Base-by-base conservation (phyloP, 2,888 invertebrate genomes). In the Drosophila acutilabella region DNA sequence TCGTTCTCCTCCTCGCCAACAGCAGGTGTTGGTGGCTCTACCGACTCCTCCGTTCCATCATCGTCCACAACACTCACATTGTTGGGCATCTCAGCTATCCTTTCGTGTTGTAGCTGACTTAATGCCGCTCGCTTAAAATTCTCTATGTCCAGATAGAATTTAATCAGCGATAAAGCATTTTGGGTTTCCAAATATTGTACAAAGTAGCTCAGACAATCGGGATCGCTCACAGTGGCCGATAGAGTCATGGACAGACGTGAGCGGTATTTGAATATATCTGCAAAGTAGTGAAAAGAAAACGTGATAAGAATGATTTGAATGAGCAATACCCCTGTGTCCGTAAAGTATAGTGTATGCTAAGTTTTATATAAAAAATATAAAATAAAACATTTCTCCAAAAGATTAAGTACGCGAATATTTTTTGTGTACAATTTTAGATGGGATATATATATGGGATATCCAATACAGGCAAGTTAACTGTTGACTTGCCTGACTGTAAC, bases 101-200 rank as follows among this genome's bases (percentile, higher is more conserved):
- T 71, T 14, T 82, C 81, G 4, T 80, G 76, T 50, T 91, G 88
- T n/a, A 81, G 58, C 54, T 90, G 86, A 16, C 72, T 69, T 18
- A 87, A 10, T 2, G 91, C 91, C 7, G 93, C 93, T 4, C 91
- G 90, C 87, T 94, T 94, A 83, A 96, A 95, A 80, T 94, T 94
- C 88, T 96, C 95, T 47, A 96, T 94, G 86, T 96, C 96, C 74
- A 96, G 91, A 95, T 95, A 96, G 91, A 96, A 96, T 91, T 95
- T 95, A 1, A 97, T 94, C 36, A 95, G 93, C 18, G 94, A 92
- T 60, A 95, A 92, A 59, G 95, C 94, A 64, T 95, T 95, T 74
- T 95, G 94, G n/a, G 95, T 93, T 88, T 97, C 97, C 94, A 98
- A 94, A 92, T 95, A 98, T 88, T 97, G 96, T 60, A 97, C 94